phyloP scores from a whole-genome alignment of 35 echinoderm and acorn worm genomes.

The Heliocidaris tuberculata region DNA sequence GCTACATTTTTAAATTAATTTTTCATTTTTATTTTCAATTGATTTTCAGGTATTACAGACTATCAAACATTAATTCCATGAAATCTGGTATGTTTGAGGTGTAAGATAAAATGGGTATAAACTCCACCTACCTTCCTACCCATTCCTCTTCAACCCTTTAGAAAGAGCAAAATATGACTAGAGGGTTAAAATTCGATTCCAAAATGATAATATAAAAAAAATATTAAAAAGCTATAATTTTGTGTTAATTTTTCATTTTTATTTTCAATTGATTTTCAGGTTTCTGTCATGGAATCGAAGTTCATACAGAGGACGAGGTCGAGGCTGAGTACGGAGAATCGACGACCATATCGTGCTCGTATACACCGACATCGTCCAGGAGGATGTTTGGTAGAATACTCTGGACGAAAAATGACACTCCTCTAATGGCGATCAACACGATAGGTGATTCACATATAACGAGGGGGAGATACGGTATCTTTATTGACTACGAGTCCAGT shows the following conservation, averaged over 20 bases:
- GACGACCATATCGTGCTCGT: background rate
- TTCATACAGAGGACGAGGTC: background rate
- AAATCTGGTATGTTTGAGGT: too few relatives aligned
- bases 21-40: background rate
- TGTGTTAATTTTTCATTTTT: too few relatives aligned
- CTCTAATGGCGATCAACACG: accelerated
- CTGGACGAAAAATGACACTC: background rate
- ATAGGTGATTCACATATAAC: background rate
- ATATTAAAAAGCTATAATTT: too few relatives aligned
- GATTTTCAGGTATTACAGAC: too few relatives aligned
- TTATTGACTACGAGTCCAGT: background rate
- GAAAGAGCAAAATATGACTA: too few relatives aligned
- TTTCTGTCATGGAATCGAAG: background rate
- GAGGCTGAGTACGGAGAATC: background rate
- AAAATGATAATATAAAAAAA: too few relatives aligned
- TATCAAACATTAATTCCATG: too few relatives aligned
- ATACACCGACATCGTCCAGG: background rate
- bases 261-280: background rate
- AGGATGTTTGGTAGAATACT: background rate
- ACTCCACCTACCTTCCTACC: too few relatives aligned
- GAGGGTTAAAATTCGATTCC: too few relatives aligned
- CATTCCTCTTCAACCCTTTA: too few relatives aligned
- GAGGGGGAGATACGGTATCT: background rate
- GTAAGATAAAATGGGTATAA: too few relatives aligned
- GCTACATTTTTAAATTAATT: too few relatives aligned